Base-by-base conservation (phyloP, 2,797 vertebrate species). In the Aratinga solstitialis region DNA sequence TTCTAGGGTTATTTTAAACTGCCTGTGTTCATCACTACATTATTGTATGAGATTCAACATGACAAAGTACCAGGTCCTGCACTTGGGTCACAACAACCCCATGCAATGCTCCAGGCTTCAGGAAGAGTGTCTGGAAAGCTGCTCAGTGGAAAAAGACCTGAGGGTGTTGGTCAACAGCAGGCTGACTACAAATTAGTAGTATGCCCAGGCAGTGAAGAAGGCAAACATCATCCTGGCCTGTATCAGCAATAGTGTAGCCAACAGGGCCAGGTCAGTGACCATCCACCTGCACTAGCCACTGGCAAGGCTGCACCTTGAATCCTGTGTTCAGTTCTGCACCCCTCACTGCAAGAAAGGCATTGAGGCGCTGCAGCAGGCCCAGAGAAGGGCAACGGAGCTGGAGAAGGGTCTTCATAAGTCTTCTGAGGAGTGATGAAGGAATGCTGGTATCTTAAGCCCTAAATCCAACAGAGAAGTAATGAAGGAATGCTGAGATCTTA, bases 81-180 rank as follows among this genome's bases (percentile, higher is more conserved):
- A 9, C 22, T 36, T 72, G 13, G 11, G 29, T 43, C 40, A 11
- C 10, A 48, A 16, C 13, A 77, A 17, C 4, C 7, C 30, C 27
- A 32, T 19, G 9, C 15, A 67, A 9, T 3, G 5, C 13, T 8
- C 7, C 30, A 36, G 62, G 16, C 14, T 62, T 11, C 4, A 5
- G 8, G 4, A 29, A 43, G 34, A 29, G 13, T 21, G 23, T 5
- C 72, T 78, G 53, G 42, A 48, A 77, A 92, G 17, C 20, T n/a
- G 3, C 9, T 5, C 11, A 3, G 14, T 3, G 5, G 47, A 78
- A 83, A 56, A 73, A 8, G 27, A 9, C 5, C 7, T 26, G 11
- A 14, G 1, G 4, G 1, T 53, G 3, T 7, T 42, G 20, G 6
- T 29, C 11, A 32, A 29, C 30, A 36, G 30, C 2, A 2, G 36